Evolutionary conservation across 2,797 vertebrate species (phyloP), one percentile per base, ranked within the genome.

Genomic region (Cirrhinus mrigala): DNA sequence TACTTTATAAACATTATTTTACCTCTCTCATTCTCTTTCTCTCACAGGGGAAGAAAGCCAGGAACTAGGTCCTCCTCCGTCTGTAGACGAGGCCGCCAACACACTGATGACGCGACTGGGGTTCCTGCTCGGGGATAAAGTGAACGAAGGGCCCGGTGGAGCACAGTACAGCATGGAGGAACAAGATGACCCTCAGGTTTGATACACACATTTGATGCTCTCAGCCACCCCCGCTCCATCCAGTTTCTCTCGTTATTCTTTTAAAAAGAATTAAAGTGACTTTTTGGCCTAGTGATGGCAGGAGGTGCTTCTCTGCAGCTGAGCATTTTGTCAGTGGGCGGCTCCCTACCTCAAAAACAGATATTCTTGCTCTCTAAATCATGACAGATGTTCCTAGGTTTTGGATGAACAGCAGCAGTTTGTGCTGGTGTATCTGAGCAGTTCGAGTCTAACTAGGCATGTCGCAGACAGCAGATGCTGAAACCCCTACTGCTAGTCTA

Each of bases 51-150:
- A 98, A 71, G 91, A 94, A 44, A 95, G 97, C 88, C 95, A 95
- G 88, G 97, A 97, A 78, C 92, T 99, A 82, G 98, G 98, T 76
- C 98, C 98, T 62, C 98, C 98, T 87, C 98, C 98, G 0, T 96
- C 98, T 18, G 97, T 98, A 74, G 98, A 99, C 91, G 97, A 98
- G 93, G 97, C 98, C 62, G 97, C 98, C 48, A 98, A 98, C 46
- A 98, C 97, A 92, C 96, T 99, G 94, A 99, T 99, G 97, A 98
- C 98, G 90, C 96, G 97, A 81, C 95, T 99, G 92, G 97, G 97
- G 92, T 98, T 99, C 94, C 96, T 99, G 85, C 95, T 99, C 0
- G 98, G 98, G 91, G 98, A 99, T 85, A 98, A 98, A 94, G 94
- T 96, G 86, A 87, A 93, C 0, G 93, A 96, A 87, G 96, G 95